Evolutionary conservation across 1,140 invertebrate genomes (phyloP), one percentile per base, ranked within the genome.

Genomic region (Cylas formicarius): DNA sequence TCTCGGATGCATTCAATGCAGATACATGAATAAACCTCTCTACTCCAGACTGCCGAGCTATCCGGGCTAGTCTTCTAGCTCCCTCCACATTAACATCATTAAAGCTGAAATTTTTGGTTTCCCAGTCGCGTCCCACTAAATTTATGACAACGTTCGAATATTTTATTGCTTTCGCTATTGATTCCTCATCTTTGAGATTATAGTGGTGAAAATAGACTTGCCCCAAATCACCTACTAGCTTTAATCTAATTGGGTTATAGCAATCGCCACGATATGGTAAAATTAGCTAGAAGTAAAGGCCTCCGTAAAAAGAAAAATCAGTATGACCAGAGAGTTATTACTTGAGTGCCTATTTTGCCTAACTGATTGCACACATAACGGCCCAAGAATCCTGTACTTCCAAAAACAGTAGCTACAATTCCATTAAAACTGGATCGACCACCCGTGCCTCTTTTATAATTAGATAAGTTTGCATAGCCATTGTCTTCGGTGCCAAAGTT

Each of bases 131-230:
- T 16, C 95, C 94, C 56, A 99, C 80, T 23, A 97, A 71, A 69
- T 99, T 99, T 50, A 99, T 81, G 1, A 99, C 96, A 45, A 98
- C 86, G 73, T 98, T 97, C 0, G 95, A 98, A 70, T 99, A 89
- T 58, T 88, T 86, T 4, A 98, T 76, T 8, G 82, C 83, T 67
- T 85, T 90, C 3, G 78, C 69, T 52, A 99, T 84, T 0, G 83
- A 82, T n/a, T 86, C 82, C 58, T 95, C 89, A 73, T 99, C 90
- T 28, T 74, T 72, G 14, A 98, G 57, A 60, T 93, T 58, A 63
- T 80, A 97, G 2, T 84, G 90, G 60, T 86, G 79, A 66, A 85
- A 99, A 1, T 94, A 69, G 13, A 99, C 82, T 76, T 99, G 97
- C 17, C 97, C 97, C 36, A 99, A 75, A 71, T 99, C 97, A 24